These are phyloP conservation scores for Meloe dianella DNA, from an alignment of 2,888 invertebrate species.

Conservation along the genomic window DNA sequence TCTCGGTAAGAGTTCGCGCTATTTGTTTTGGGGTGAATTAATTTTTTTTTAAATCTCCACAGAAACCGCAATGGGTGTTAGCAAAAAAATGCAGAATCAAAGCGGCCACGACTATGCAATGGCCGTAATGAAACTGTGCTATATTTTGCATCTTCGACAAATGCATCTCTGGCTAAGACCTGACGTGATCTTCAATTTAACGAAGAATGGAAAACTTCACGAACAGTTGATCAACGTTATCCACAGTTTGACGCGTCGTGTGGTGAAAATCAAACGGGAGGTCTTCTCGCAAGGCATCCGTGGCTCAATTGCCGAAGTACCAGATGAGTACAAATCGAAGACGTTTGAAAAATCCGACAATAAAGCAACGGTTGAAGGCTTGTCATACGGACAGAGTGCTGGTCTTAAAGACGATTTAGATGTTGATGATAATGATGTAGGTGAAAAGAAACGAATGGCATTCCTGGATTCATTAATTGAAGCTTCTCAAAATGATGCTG, in stretches of 20 bases:
- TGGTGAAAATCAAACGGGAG: constrained; percentile 68
- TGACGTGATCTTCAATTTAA: constrained; percentile 77
- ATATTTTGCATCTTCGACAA: constrained; percentile 82
- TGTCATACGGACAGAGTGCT: constrained; percentile 66
- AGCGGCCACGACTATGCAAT: constrained; percentile 85
- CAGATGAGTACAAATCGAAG: constrained; percentile 55
- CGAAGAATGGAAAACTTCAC: constrained; percentile 76
- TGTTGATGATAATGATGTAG: constrained; percentile 81
- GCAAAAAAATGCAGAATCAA: constrained; percentile 79
- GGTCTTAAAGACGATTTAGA: constrained; percentile 79
- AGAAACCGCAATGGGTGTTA: constrained; percentile 91
- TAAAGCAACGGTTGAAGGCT: constrained; percentile 66
- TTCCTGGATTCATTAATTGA: constrained; percentile 90
- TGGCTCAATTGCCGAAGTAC: constrained; percentile 55
- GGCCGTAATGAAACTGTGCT: constrained; percentile 91
- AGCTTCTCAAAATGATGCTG: constrained; percentile 77
- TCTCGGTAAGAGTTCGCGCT: too few relatives aligned
- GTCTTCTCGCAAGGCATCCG: constrained; percentile 63
- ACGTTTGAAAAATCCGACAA: constrained; percentile 50
- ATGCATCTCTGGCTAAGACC: constrained; percentile 80
- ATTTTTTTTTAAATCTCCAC: too few relatives aligned
- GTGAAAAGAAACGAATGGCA: constrained; percentile 82
- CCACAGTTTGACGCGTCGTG: constrained; percentile 81
- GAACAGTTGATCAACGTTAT: constrained; percentile 76
- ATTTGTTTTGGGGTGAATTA: too few relatives aligned